Base-by-base conservation (phyloP, 2,888 invertebrate species). In the Bhutanitis thaidina region DNA sequence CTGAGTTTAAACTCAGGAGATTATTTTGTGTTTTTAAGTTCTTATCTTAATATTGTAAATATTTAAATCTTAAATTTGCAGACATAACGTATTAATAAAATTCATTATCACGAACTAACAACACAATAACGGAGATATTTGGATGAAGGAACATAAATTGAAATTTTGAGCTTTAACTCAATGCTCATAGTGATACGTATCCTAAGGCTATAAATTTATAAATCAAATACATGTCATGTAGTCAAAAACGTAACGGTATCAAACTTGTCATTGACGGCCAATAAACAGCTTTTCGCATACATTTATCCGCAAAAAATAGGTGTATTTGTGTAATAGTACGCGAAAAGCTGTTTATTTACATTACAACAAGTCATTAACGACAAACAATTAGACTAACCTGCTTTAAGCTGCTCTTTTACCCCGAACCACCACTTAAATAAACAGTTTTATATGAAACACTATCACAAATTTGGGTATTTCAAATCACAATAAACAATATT, bases 241-340 rank as follows among this genome's bases (percentile, higher is more conserved):
- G 57, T 59, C 60, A 67, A 57, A 44, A 57, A 65, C 67, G 72
- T 69, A 72, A 68, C 71, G 57, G 68, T 69, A 72, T n/a, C 63
- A 64, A 62, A 36, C 36, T 36, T 13, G 13, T 35, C 35, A 35
- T 29, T 62, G 61, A 50, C 55, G 41, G 51, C 59, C 54, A 55
- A 27, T 61, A 56, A 58, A 57, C 48, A 34, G 50, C 39, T 56
- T 54, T 20, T 56, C 58, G 35, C 52, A 52, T 43, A 50, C 14
- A 20, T 15, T n/a, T 34, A 16, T n/a, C 29, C 50, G 20, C 25
- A 35, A 45, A 38, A 35, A 39, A 27, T n/a, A n/a, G n/a, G n/a
- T n/a, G n/a, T n/a, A n/a, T n/a, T n/a, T n/a, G n/a, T n/a, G n/a
- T n/a, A n/a, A n/a, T n/a, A n/a, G n/a, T n/a, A n/a, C n/a, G n/a